Evolutionary conservation across 2,888 invertebrate genomes (phyloP).

Genomic region (Acrobasis repandana): DNA sequence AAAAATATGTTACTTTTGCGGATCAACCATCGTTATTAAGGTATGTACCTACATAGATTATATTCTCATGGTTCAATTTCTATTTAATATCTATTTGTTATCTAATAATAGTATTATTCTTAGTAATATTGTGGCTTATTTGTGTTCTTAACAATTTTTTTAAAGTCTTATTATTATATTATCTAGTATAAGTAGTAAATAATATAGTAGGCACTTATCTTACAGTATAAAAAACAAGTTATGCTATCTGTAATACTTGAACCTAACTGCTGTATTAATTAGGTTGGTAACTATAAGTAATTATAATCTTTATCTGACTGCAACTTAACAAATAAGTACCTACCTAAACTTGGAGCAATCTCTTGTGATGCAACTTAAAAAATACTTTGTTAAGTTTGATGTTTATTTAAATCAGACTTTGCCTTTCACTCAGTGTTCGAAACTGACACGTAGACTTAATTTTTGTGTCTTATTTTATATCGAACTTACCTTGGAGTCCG

Average conservation of each 20-base stretch:
- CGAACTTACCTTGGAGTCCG: slow-evolving; percentile 55
- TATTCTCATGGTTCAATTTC: too few species aligned
- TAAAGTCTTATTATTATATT: background rate
- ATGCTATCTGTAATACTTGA: background rate
- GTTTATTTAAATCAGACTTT: slow-evolving; percentile 72
- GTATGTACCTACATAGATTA: too few species aligned
- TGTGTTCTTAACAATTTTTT: too few species aligned
- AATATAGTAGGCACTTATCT: background rate
- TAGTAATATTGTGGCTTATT: too few species aligned
- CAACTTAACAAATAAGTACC: background rate
- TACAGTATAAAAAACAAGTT: background rate
- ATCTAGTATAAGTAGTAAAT: background rate
- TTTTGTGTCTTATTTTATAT: slow-evolving; percentile 53
- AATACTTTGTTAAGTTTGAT: slow-evolving; percentile 22
- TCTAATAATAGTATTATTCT: too few species aligned
- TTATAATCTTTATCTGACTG: background rate
- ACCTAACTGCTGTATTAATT: background rate
- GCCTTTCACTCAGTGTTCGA: slow-evolving; percentile 78
- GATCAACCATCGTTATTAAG: background rate
- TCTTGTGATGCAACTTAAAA: slow-evolving; percentile 16
- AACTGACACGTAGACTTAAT: slow-evolving; percentile 76
- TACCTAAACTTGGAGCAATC: slow-evolving; percentile 5
- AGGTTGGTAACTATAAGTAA: background rate
- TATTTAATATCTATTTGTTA: too few species aligned
- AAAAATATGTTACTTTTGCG: background rate